Evolutionary conservation across 2,113 vertebrate species (phyloP).

Genomic region (Triplophysa siluroides): DNA sequence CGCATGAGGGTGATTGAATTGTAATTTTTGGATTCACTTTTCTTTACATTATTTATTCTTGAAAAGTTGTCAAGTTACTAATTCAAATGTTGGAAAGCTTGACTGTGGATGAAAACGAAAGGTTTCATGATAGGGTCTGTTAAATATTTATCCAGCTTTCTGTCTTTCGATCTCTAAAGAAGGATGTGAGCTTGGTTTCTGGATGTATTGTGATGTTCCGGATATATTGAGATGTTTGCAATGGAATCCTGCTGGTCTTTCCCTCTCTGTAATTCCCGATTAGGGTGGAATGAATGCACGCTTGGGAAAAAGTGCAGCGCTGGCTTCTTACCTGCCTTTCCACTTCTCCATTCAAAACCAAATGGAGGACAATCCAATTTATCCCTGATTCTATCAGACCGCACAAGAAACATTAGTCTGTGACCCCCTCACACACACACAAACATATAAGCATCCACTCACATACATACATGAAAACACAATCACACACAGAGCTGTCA

Average conservation of each 20-base stretch:
- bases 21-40: no score
- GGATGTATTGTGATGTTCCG: conserved; percentile 59
- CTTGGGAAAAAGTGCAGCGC: conserved; percentile 56
- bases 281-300: conserved; percentile 84
- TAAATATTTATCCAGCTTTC: no score
- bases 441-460: conserved; percentile 60
- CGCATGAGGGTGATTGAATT: no score
- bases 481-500: conserved; percentile 14
- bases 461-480: conserved; percentile 52
- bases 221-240: conserved; percentile 72
- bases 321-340: conserved; percentile 65
- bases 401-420: conserved; percentile 89
- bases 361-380: conserved; percentile 99
- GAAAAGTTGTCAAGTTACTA: no score
- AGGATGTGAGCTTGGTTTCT: background rate
- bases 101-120: no score
- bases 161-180: no score
- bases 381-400: conserved; percentile 93
- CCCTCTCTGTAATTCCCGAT: conserved; percentile 83
- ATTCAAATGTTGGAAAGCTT: no score
- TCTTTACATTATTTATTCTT: no score
- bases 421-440: conserved; percentile 78
- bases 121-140: no score
- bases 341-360: conserved; percentile 87
- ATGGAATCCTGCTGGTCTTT: conserved; percentile 76